These are phyloP conservation scores for Apostichopus californicus DNA, from an alignment of 35 echinoderm and acorn worm genomes.

Conservation along the genomic window DNA sequence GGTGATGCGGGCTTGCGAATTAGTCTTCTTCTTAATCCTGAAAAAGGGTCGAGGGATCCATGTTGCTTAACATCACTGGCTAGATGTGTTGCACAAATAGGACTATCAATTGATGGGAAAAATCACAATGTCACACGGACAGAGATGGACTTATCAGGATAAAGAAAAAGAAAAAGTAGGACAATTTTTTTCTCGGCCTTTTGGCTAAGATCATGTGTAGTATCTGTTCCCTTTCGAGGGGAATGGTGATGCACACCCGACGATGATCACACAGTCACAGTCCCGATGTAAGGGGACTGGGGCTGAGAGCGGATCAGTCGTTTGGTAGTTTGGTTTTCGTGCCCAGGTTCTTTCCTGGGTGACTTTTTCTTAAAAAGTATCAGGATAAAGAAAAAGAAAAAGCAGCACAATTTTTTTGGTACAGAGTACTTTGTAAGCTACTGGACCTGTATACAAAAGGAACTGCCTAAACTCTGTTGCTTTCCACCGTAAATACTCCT, in stretches of 20 bases:
- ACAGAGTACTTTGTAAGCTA: slow-evolving; percentile 29
- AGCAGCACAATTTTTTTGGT: slow-evolving; percentile 65
- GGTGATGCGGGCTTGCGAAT: slow-evolving; percentile 67
- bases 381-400: slow-evolving; percentile 55
- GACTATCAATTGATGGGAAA: slow-evolving; percentile 35
- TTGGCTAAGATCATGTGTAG: too few relatives aligned
- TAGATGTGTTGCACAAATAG: too few relatives aligned
- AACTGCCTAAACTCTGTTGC: slow-evolving; percentile 70
- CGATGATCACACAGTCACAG: too few relatives aligned
- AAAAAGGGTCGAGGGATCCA: slow-evolving; percentile 65
- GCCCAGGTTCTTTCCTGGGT: too few relatives aligned
- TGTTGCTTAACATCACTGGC: too few relatives aligned
- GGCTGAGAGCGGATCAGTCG: too few relatives aligned
- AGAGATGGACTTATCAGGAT: slow-evolving; percentile 49
- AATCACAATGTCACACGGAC: background rate
- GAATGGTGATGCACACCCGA: too few relatives aligned
- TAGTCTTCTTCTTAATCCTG: slow-evolving; percentile 60
- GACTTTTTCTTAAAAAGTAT: too few relatives aligned
- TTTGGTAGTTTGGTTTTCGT: too few relatives aligned
- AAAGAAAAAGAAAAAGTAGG: slow-evolving; percentile 55
- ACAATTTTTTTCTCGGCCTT: slow-evolving; percentile 71
- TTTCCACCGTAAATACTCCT: slow-evolving; percentile 62
- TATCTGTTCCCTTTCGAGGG: too few relatives aligned
- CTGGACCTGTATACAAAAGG: slow-evolving; percentile 63
- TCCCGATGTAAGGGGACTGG: too few relatives aligned